Evolutionary conservation across 2,113 vertebrate genomes (phyloP).

Genomic region (Elephas maximus): DNA sequence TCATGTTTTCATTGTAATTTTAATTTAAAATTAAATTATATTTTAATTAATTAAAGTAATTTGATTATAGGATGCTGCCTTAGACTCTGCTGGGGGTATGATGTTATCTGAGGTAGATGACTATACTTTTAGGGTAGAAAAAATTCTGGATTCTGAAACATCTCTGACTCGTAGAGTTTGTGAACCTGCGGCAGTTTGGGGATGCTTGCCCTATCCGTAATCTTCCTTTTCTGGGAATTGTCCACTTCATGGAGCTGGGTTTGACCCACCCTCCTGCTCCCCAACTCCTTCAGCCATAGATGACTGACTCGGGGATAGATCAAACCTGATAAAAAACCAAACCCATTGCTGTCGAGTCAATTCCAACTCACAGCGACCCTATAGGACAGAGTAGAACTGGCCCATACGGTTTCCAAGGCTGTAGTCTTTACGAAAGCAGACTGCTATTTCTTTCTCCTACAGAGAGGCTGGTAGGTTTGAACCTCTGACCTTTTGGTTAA

Average conservation of each 20-base stretch:
- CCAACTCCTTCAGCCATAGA: neutral
- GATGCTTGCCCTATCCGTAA: neutral
- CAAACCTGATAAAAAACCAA: neutral
- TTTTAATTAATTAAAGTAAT: neutral
- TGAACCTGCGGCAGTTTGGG: neutral
- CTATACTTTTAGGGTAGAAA: neutral
- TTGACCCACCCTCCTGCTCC: neutral
- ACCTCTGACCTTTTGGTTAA: neutral
- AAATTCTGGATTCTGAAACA: slow-evolving; percentile 20
- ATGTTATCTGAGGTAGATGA: neutral
- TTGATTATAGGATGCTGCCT: slow-evolving; percentile 5
- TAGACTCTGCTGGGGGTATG: neutral
- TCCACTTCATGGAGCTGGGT: neutral
- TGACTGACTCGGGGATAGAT: neutral
- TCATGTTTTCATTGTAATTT: slow-evolving; percentile 43
- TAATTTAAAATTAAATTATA: neutral
- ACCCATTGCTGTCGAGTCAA: neutral
- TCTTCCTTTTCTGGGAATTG: slow-evolving; percentile 33
- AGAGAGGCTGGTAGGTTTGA: neutral
- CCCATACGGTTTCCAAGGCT: neutral
- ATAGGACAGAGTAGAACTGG: neutral
- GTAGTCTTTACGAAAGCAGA: neutral
- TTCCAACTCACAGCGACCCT: neutral
- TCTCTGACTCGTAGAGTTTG: slow-evolving; percentile 27
- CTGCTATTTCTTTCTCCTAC: neutral